These are phyloP conservation scores for Zaprionus obscuricornis DNA, from an alignment of 2,888 invertebrate species.

Conservation along the genomic window DNA sequence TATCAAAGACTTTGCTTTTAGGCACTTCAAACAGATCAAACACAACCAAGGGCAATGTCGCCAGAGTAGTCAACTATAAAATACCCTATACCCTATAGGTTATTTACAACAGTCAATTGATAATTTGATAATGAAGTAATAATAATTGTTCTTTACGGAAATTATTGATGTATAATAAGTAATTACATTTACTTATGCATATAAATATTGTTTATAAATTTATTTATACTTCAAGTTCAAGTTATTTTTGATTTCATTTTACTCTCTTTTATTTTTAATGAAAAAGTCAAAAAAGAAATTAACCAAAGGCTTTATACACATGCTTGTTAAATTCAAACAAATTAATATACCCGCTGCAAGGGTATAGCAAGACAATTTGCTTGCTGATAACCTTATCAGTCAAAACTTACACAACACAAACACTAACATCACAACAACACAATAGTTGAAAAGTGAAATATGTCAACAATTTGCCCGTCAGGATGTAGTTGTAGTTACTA, in stretches of 20 bases:
- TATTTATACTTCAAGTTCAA: background rate
- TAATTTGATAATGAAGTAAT: too few species aligned
- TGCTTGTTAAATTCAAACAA: background rate
- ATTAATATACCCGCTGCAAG: background rate
- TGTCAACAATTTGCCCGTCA: conserved; percentile 67
- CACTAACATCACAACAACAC: conserved; percentile 31
- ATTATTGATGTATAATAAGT: too few species aligned
- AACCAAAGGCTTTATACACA: too few species aligned
- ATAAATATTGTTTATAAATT: too few species aligned
- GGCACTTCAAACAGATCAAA: conserved; percentile 23
- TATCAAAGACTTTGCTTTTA: conserved; percentile 48
- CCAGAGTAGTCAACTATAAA: background rate
- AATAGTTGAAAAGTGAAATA: conserved; percentile 40
- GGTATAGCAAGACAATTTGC: too few species aligned
- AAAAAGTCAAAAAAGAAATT: too few species aligned
- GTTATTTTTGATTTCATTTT: background rate
- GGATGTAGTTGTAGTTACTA: conserved; percentile 62
- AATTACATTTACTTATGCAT: too few species aligned
- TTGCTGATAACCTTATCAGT: too few species aligned
- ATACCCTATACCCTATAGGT: background rate
- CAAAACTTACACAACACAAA: conserved; percentile 41
- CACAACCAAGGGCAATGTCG: background rate
- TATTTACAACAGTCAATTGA: too few species aligned
- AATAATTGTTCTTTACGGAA: too few species aligned
- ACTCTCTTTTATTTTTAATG: too few species aligned